phyloP scores from a whole-genome alignment of 1,140 invertebrate genomes.

The Tetramorium alpestre region DNA sequence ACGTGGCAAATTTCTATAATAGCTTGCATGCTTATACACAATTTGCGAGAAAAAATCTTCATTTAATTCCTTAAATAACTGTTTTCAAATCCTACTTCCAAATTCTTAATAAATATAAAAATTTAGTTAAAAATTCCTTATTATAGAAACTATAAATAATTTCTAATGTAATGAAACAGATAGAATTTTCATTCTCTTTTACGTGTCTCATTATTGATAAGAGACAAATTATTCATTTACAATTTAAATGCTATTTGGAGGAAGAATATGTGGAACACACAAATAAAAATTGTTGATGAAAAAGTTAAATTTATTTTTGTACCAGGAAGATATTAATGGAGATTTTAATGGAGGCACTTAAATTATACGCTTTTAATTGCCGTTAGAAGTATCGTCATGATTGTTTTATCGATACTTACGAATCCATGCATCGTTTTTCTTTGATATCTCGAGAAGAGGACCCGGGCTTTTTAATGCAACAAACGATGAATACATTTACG shows the following conservation, averaged over 20 bases:
- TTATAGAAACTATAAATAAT: background rate
- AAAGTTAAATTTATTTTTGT: background rate
- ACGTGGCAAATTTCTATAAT: background rate
- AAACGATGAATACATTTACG: conserved; percentile 2
- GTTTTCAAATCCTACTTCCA: background rate
- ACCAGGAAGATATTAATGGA: background rate
- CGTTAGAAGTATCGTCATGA: conserved; percentile 12
- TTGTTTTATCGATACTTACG: background rate
- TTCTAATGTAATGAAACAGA: background rate
- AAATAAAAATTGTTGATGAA: conserved; percentile 1
- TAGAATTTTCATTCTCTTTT: background rate
- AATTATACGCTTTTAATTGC: conserved; percentile 31
- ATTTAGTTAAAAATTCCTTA: background rate
- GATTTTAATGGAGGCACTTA: conserved; percentile 31
- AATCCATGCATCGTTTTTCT: background rate
- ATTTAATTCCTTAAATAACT: background rate
- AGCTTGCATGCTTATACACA: background rate
- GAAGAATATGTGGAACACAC: background rate
- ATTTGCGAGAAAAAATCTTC: background rate
- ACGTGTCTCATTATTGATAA: background rate
- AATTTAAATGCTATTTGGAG: background rate
- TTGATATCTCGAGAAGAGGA: background rate
- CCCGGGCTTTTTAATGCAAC: background rate
- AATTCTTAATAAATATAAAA: background rate
- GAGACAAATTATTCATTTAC: background rate